Evolutionary conservation across 1,140 invertebrate species (phyloP).

Genomic region (Eupristina koningsbergeri): DNA sequence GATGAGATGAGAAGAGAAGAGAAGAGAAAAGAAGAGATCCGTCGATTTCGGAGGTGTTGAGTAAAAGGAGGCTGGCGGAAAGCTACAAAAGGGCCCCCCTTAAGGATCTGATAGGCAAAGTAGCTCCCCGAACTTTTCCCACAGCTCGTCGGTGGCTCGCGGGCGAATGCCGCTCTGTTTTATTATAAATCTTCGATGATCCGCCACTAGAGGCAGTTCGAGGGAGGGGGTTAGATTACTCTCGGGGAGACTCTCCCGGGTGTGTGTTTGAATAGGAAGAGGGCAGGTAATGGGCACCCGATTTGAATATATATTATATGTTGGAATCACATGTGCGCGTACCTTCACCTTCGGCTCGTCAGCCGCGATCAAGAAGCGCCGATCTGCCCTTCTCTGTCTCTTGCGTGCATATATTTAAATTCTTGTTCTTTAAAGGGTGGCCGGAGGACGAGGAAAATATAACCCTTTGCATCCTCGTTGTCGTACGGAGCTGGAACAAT

Average conservation of each 20-base stretch:
- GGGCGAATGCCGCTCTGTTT: constrained; percentile 52
- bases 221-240: constrained; percentile 17
- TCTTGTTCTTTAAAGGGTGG: constrained; percentile 49
- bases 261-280: constrained; percentile 68
- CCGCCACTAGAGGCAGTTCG: constrained; percentile 40
- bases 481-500: constrained; percentile 65
- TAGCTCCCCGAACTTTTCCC: constrained; percentile 57
- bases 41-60: background rate
- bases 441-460: constrained; percentile 5
- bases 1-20: no score
- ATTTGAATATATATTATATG: constrained; percentile 65
- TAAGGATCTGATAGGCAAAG: constrained; percentile 63
- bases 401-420: constrained; percentile 67
- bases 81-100: background rate
- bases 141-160: constrained; percentile 62
- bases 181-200: constrained; percentile 70
- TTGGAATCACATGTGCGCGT: constrained; percentile 16
- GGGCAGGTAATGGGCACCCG: constrained; percentile 64
- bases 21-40: background rate
- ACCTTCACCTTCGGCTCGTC: constrained; percentile 33
- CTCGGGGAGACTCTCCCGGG: background rate
- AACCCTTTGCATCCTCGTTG: constrained; percentile 31
- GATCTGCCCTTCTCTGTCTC: constrained; percentile 26
- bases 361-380: constrained; percentile 26
- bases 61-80: background rate